Percentiles rank a stretch among this genome's conserved stretches.
phyloP scores from a whole-genome alignment of 2,113 vertebrate genomes.

The Numenius arquata region DNA sequence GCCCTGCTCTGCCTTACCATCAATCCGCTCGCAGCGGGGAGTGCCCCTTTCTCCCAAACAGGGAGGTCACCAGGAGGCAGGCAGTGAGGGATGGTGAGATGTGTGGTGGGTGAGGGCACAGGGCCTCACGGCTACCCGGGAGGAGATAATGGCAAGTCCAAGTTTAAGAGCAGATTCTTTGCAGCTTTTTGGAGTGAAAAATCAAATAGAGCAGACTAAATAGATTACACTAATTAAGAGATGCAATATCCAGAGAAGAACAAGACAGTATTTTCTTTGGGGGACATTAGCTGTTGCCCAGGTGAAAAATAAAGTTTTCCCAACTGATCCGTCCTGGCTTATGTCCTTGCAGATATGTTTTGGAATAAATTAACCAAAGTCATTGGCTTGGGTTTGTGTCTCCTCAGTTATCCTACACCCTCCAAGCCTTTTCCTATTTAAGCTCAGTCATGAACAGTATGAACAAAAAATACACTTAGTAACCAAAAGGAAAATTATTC shows the following conservation, averaged over 20 bases:
- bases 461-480: neutral
- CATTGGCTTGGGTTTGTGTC: neutral
- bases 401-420: neutral
- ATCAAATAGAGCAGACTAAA: neutral
- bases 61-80: neutral
- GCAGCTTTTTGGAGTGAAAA: neutral
- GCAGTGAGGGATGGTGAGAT: neutral
- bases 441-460: neutral
- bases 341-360: slow-evolving; percentile 3
- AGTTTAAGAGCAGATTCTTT: neutral
- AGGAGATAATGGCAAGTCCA: neutral
- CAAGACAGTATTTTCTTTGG: neutral
- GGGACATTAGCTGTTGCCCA: neutral
- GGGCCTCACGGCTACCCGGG: neutral
- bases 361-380: neutral
- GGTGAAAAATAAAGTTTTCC: slow-evolving; percentile 37
- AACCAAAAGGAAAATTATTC: neutral
- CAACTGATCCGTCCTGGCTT: neutral
- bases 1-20: neutral
- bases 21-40: neutral
- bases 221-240: slow-evolving; percentile 4
- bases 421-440: neutral
- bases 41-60: neutral
- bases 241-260: neutral
- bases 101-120: neutral